phyloP scores from a whole-genome alignment of 35 echinoderm and acorn worm genomes.

The Apostichopus parvimensis region DNA sequence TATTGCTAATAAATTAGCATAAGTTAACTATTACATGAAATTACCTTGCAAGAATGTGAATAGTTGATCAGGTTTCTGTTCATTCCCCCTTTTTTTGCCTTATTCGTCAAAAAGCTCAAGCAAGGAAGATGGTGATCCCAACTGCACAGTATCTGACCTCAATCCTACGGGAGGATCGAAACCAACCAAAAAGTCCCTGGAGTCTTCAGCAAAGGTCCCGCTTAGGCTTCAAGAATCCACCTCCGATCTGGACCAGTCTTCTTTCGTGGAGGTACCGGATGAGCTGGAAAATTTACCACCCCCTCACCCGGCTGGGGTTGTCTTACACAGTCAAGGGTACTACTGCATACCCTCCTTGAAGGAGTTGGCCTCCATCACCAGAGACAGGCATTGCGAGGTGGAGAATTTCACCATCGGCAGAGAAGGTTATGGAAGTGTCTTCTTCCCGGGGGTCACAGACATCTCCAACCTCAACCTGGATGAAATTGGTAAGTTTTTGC shows the following conservation, averaged over 20 bases:
- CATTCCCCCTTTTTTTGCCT: no score
- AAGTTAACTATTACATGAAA: no score
- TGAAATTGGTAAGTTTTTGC: conserved; percentile 81
- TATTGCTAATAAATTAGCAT: no score
- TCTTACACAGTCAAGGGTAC: conserved; percentile 69
- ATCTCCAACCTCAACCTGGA: conserved; percentile 80
- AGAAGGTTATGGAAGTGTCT: conserved; percentile 90
- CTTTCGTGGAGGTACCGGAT: conserved; percentile 25
- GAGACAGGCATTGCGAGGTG: conserved; percentile 60
- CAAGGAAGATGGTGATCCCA: conserved; percentile 73
- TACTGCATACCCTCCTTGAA: conserved; percentile 84
- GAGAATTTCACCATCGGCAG: conserved; percentile 83
- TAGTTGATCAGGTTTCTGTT: no score
- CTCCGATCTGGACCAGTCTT: conserved; percentile 70
- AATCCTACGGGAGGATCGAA: conserved; percentile 47
- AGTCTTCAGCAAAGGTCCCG: conserved; percentile 5
- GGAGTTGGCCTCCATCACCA: conserved; percentile 70
- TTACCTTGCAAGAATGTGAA: no score
- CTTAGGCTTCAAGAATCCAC: conserved; percentile 42
- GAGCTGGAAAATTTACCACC: conserved; percentile 73
- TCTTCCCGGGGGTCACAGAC: conserved; percentile 87
- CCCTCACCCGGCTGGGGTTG: conserved; percentile 76
- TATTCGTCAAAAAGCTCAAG: neutral
- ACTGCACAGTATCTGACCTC: conserved; percentile 86
- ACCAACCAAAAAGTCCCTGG: conserved; percentile 20